phyloP scores from a whole-genome alignment of 2,113 vertebrate species.

The Labeo catla region DNA sequence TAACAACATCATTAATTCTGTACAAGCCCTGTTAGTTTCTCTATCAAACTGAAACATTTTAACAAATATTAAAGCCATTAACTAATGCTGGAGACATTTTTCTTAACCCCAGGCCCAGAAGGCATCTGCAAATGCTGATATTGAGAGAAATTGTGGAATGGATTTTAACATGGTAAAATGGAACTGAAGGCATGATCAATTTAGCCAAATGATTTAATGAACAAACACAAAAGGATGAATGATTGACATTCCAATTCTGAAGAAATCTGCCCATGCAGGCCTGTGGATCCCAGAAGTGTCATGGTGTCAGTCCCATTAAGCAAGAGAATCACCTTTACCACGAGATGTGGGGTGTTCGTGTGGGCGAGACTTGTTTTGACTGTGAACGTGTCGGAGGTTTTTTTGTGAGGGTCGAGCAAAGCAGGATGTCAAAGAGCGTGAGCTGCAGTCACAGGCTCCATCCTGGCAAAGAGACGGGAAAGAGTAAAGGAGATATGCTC shows the following conservation, averaged over 20 bases:
- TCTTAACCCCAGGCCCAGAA: neutral
- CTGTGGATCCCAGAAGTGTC: constrained; percentile 5
- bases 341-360: constrained; percentile 67
- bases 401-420: constrained; percentile 86
- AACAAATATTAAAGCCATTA: neutral
- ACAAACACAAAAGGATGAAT: neutral
- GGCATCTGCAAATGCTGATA: neutral
- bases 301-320: constrained; percentile 67
- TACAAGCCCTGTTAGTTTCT: neutral
- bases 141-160: neutral
- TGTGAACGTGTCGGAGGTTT: constrained; percentile 78
- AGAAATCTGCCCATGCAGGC: neutral
- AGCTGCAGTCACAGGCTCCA: constrained; percentile 86
- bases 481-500: neutral
- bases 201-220: neutral
- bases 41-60: neutral
- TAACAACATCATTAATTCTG: constrained; percentile 1
- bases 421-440: constrained; percentile 89
- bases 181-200: neutral
- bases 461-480: constrained; percentile 76
- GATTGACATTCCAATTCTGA: neutral
- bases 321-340: constrained; percentile 70
- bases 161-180: constrained; percentile 13
- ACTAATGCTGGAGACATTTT: neutral
- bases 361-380: constrained; percentile 82